phyloP scores from a whole-genome alignment of 2,113 vertebrate species.

The Verasper variegatus region DNA sequence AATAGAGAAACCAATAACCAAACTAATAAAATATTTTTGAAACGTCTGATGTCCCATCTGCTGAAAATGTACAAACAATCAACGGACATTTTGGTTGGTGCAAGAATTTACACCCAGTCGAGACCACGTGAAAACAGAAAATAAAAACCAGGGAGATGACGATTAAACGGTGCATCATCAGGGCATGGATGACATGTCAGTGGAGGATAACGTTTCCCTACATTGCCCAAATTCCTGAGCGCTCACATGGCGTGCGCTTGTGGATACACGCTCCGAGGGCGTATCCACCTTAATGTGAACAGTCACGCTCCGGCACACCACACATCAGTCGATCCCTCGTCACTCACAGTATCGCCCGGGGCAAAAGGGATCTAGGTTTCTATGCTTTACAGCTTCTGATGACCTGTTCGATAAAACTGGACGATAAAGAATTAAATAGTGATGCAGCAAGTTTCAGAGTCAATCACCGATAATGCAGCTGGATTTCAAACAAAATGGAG shows the following conservation, averaged over 20 bases:
- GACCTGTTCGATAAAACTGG: not conserved
- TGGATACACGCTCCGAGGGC: constrained; percentile 74
- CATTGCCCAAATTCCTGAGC: constrained; percentile 77
- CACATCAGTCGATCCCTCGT: constrained; percentile 49
- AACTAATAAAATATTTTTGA: constrained; percentile 19
- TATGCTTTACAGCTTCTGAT: constrained; percentile 11
- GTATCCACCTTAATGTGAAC: constrained; percentile 64
- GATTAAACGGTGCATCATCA: constrained; percentile 25
- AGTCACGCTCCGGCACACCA: constrained; percentile 53
- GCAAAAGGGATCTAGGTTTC: not conserved
- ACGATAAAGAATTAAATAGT: not conserved
- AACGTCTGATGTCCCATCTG: too few species aligned
- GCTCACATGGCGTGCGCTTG: constrained; percentile 70
- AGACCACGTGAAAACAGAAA: constrained; percentile 18
- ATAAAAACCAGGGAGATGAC: not conserved
- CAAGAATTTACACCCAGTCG: constrained; percentile 37
- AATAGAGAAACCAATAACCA: constrained; percentile 53
- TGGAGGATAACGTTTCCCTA: constrained; percentile 50
- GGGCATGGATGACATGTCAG: constrained; percentile 43
- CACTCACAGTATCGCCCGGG: constrained; percentile 39
- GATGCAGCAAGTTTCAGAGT: not conserved
- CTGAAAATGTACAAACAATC: constrained; percentile 32
- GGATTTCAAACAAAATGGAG: constrained; percentile 6
- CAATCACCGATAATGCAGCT: not conserved
- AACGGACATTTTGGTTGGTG: constrained; percentile 58